Percentiles rank a stretch among this genome's conserved stretches.
These are phyloP conservation scores for Oryzias javanicus DNA, from an alignment of 2,113 vertebrate species.

Conservation along the genomic window DNA sequence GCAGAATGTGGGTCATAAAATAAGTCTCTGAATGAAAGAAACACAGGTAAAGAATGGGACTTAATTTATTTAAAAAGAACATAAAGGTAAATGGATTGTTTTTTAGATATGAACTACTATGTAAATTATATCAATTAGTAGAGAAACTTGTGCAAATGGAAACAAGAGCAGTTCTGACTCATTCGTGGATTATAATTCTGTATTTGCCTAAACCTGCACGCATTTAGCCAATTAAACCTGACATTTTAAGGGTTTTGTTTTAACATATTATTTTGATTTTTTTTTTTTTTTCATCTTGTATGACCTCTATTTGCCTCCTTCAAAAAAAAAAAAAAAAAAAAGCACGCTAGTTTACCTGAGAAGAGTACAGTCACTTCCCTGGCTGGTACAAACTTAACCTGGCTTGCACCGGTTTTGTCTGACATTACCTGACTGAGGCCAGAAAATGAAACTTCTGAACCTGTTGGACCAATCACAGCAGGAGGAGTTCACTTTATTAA, in stretches of 20 bases:
- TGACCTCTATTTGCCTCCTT: not conserved
- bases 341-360: not conserved
- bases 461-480: slow-evolving; percentile 48
- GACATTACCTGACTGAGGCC: slow-evolving; percentile 25
- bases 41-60: not conserved
- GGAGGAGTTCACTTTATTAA: slow-evolving; percentile 47
- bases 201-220: no score
- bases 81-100: not conserved
- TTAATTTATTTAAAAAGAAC: not conserved
- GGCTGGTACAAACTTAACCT: slow-evolving; percentile 30
- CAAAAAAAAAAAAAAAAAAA: not conserved
- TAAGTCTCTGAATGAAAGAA: not conserved
- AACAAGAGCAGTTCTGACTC: no score
- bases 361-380: not conserved
- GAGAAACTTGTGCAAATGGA: not conserved
- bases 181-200: no score
- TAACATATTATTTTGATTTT: no score
- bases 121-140: not conserved
- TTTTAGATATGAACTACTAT: not conserved
- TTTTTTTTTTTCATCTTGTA: no score
- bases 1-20: slow-evolving; percentile 1
- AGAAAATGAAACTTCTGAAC: slow-evolving; percentile 1
- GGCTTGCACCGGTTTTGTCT: slow-evolving; percentile 30
- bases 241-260: no score
- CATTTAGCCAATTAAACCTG: no score